Conservation (phyloP, 2,797 vertebrate species). For the Chelon labrosus region DNA sequence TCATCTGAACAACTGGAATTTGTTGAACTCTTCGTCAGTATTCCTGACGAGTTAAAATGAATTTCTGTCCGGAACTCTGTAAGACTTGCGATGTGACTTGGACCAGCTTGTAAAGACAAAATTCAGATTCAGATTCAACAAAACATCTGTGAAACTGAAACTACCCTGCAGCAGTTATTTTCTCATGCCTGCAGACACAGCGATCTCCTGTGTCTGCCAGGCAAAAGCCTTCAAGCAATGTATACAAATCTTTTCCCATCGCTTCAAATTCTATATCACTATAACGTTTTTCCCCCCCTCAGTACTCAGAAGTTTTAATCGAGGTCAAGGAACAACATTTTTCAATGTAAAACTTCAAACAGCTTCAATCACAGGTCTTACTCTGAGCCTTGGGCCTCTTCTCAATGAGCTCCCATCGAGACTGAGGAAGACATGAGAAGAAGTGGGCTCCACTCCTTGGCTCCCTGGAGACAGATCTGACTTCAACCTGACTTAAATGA, state of each 20-base stretch:
- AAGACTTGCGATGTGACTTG: no score
- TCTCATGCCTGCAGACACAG: conserved; percentile 3
- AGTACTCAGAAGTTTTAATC: conserved; percentile 18
- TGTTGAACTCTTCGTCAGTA: no score
- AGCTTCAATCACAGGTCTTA: conserved; percentile 29
- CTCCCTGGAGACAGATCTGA: conserved; percentile 11
- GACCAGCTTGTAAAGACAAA: not conserved
- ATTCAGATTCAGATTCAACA: not conserved
- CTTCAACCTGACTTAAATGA: conserved; percentile 9
- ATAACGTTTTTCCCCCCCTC: not conserved
- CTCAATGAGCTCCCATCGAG: conserved; percentile 20
- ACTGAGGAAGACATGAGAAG: conserved; percentile 7
- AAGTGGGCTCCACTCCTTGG: not conserved
- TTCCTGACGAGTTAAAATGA: no score
- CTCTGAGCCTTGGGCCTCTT: conserved; percentile 32
- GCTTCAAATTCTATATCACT: not conserved
- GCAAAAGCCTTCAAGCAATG: conserved; percentile 23
- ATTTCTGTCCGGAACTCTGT: no score
- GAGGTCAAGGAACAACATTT: conserved; percentile 45
- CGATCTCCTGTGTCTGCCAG: conserved; percentile 11
- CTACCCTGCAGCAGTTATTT: conserved; percentile 12
- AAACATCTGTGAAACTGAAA: not conserved
- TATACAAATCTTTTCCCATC: conserved; percentile 27
- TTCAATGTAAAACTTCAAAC: conserved; percentile 61
- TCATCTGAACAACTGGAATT: no score